phyloP scores from a whole-genome alignment of 2,888 invertebrate species.

The Eristalis tenax region DNA sequence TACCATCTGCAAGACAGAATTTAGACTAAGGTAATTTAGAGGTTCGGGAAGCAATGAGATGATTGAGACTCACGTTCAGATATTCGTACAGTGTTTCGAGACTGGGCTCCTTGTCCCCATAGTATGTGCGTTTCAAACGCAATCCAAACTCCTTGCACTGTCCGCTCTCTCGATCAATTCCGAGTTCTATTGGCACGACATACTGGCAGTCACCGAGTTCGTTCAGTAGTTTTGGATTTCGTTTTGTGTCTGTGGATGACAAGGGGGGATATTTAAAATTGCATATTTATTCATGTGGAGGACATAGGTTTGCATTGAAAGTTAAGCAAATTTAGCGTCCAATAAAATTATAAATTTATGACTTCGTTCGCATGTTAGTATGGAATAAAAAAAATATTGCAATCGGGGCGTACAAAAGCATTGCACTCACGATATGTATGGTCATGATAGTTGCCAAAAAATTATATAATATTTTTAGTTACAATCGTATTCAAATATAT shows the following conservation, averaged over 20 bases:
- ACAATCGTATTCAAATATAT: too few species aligned
- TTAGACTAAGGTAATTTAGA: background rate
- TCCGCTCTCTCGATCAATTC: slow-evolving; percentile 77
- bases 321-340: too few species aligned
- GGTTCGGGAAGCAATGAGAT: background rate
- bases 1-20: slow-evolving; percentile 76
- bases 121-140: slow-evolving; percentile 77
- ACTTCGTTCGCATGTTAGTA: too few species aligned
- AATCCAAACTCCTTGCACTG: slow-evolving; percentile 78
- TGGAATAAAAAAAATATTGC: too few species aligned
- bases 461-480: too few species aligned
- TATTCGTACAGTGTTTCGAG: slow-evolving; percentile 80
- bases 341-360: too few species aligned
- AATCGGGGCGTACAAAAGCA: too few species aligned
- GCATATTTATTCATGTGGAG: background rate
- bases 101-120: slow-evolving; percentile 78
- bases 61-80: slow-evolving; percentile 75
- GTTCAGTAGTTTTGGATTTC: slow-evolving; percentile 78
- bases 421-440: too few species aligned
- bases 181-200: slow-evolving; percentile 79
- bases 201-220: slow-evolving; percentile 78
- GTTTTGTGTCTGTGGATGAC: slow-evolving; percentile 75
- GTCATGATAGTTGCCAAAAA: too few species aligned
- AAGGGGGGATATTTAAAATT: background rate
- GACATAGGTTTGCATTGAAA: too few species aligned